phyloP scores from a whole-genome alignment of 1,140 invertebrate species.

The Caenorhabditis remanei region DNA sequence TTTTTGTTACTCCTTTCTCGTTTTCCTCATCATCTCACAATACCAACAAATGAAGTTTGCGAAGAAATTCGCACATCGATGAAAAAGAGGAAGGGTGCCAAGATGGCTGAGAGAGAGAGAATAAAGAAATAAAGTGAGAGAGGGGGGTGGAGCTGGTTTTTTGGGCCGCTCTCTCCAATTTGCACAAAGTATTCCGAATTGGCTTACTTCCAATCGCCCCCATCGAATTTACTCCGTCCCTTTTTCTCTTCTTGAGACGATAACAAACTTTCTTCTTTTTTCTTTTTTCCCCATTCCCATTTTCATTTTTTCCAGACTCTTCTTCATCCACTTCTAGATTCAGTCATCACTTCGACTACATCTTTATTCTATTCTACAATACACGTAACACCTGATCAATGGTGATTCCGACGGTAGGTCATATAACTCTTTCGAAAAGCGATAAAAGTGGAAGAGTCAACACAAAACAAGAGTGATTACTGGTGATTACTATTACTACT shows the following conservation, averaged over 20 bases:
- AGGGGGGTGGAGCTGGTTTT: conserved; percentile 53
- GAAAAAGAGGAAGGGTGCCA: conserved; percentile 38
- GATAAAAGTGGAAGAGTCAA: conserved; percentile 39
- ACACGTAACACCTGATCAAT: conserved; percentile 12
- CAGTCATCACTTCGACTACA: neutral
- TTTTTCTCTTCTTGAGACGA: conserved; percentile 37
- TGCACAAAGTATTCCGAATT: conserved; percentile 56
- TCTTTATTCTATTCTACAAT: neutral
- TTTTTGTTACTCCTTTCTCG: neutral
- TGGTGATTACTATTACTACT: neutral
- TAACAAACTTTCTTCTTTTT: conserved; percentile 53
- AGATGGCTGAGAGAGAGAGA: conserved; percentile 23
- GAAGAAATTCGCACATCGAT: conserved; percentile 48
- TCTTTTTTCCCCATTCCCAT: neutral
- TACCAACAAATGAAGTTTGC: conserved; percentile 55
- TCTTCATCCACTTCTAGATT: neutral
- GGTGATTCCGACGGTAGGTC: conserved; percentile 53
- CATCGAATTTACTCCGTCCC: conserved; percentile 53
- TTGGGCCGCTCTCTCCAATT: conserved; percentile 49
- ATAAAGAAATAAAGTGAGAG: conserved; percentile 19
- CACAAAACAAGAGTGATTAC: conserved; percentile 44
- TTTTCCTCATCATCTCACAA: conserved; percentile 40
- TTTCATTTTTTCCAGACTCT: conserved; percentile 25
- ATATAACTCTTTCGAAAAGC: conserved; percentile 32
- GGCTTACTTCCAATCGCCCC: conserved; percentile 54